A percentile compares a stretch with the other conserved stretches of the same genome.
These are phyloP conservation scores for Rissa tridactyla DNA, from an alignment of 2,113 vertebrate genomes.

Conservation along the genomic window DNA sequence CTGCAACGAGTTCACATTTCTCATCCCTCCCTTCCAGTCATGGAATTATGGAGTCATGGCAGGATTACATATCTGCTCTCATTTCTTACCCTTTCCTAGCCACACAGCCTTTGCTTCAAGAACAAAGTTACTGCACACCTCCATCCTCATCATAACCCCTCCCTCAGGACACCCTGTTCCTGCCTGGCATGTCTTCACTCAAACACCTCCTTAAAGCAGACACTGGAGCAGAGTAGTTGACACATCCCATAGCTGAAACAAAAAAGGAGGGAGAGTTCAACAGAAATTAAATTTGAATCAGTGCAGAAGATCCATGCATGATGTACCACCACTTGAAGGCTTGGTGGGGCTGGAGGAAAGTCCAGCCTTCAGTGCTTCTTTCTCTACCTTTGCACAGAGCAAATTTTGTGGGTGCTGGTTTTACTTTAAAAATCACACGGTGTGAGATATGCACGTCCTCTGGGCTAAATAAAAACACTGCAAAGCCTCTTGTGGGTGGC, in stretches of 20 bases:
- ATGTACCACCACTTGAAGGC: background rate
- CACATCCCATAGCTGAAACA: background rate
- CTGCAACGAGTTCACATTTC: background rate
- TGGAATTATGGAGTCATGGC: background rate
- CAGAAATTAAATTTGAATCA: background rate
- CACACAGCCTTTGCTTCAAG: background rate
- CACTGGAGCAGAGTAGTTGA: background rate
- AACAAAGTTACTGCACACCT: background rate
- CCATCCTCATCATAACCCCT: background rate
- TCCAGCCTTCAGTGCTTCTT: background rate
- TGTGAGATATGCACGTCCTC: background rate
- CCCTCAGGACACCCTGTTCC: background rate
- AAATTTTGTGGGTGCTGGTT: background rate
- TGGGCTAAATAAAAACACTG: background rate
- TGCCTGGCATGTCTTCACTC: background rate
- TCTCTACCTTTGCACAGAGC: background rate
- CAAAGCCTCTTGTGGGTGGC: background rate
- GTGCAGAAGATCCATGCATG: background rate
- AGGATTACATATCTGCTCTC: background rate
- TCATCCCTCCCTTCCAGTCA: background rate
- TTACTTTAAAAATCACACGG: background rate
- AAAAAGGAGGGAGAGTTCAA: background rate
- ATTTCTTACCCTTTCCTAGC: background rate
- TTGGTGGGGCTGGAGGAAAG: background rate
- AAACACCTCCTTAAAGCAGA: background rate